Base-by-base conservation (phyloP, 2,888 invertebrate genomes). In the Hypercompe scribonia region DNA sequence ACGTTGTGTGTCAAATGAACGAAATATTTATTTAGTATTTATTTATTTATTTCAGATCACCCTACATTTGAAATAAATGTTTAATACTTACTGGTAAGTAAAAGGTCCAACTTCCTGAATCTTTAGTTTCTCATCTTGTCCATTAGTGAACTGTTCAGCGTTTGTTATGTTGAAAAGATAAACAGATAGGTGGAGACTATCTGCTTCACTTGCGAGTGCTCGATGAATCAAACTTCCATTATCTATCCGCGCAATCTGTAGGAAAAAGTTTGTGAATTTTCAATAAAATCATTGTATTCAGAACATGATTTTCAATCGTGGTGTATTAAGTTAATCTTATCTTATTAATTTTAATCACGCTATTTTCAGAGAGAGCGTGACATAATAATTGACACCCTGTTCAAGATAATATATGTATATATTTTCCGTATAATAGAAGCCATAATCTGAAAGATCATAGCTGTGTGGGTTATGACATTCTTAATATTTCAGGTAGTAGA, bases 81-180 rank as follows among this genome's bases (percentile, higher is more conserved):
- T 31, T 61, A 31, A 15, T 3, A 88, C 96, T 96, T 92, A 98
- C 98, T 97, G 97, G 92, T 98, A 99, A 31, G 97, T 97, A 87
- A 98, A 98, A 0, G 98, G 98, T 0, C 98, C 98, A 33, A 98
- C 90, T 94, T 98, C 97, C 69, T 97, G 88, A 5, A 98, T 81
- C 80, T 96, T 97, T 65, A 98, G 91, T 82, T 97, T 98, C 71
- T 93, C 90, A 77, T 96, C 97, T 69, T 93, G 90, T 0, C 97
- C 97, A 0, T 92, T 92, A 50, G 97, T 89, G 91, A 98, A 98
- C 66, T 96, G 96, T 18, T 97, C 96, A 3, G 96, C 91, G 89
- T 98, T 98, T n/a, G 98, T 98, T 70, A 98, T 96, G 87, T 98
- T 98, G 90, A 98, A 98, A 74, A 98, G 93, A 87, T 97, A 98